phyloP scores from a whole-genome alignment of 2,888 invertebrate genomes.

The Coenonympha arcania region DNA sequence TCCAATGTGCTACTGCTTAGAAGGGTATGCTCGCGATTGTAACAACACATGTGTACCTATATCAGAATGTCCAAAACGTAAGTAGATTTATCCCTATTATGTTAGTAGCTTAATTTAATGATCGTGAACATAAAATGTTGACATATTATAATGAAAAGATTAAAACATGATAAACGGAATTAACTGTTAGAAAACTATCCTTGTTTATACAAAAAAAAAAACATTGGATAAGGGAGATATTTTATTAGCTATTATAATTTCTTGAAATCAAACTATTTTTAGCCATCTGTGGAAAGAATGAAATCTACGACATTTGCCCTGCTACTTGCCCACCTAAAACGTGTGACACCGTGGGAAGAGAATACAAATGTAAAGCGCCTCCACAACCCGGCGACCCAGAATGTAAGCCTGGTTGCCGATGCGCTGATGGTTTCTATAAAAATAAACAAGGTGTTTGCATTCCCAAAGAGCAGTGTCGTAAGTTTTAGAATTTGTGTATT shows the following conservation, averaged over 20 bases:
- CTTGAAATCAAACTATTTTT: not conserved
- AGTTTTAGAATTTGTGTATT: not conserved
- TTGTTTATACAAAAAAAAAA: too few species aligned
- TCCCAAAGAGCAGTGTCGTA: conserved; percentile 22
- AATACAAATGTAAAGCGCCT: not conserved
- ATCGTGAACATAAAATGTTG: too few species aligned
- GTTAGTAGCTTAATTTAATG: too few species aligned
- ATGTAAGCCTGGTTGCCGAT: conserved; percentile 19
- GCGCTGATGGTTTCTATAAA: conserved; percentile 16
- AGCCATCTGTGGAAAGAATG: conserved; percentile 11
- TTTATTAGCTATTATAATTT: too few species aligned
- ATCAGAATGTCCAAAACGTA: conserved; percentile 36
- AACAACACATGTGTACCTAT: conserved; percentile 35
- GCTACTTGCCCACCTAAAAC: conserved; percentile 13
- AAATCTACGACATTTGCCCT: conserved; percentile 20
- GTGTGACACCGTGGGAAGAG: conserved; percentile 7
- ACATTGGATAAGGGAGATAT: too few species aligned
- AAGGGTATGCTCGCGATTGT: conserved; percentile 37
- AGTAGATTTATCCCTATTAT: too few species aligned
- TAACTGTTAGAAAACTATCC: too few species aligned
- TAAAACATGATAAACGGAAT: too few species aligned
- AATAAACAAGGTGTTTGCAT: conserved; percentile 23
- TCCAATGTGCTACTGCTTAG: conserved; percentile 38
- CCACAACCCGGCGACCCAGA: conserved; percentile 11
- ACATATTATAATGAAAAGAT: too few species aligned